Conservation (phyloP, 2,797 vertebrate species). For the Pampus argenteus region DNA sequence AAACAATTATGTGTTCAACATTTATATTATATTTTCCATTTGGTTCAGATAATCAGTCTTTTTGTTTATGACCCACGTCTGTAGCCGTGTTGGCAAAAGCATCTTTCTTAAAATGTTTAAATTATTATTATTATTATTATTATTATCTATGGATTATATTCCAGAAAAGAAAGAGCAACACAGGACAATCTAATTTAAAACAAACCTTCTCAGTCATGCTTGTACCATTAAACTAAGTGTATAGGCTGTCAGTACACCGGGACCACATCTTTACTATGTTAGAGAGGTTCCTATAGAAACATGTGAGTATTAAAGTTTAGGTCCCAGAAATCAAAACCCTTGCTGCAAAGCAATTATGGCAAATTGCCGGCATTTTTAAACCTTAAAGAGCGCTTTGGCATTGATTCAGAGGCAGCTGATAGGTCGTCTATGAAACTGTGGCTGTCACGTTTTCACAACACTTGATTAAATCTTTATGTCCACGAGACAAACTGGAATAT, state of each 20-base stretch:
- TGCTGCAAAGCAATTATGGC: slow-evolving; percentile 59
- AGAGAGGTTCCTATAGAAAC: slow-evolving; percentile 73
- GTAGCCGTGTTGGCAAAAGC: not conserved
- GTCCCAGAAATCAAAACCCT: slow-evolving; percentile 44
- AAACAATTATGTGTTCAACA: not conserved
- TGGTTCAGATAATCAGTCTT: slow-evolving; percentile 26
- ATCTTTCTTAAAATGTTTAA: slow-evolving; percentile 26
- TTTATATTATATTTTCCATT: not conserved
- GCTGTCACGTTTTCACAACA: slow-evolving; percentile 64
- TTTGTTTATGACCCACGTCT: slow-evolving; percentile 9
- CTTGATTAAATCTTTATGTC: slow-evolving; percentile 66
- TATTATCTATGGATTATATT: slow-evolving; percentile 25
- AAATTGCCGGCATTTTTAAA: slow-evolving; percentile 64
- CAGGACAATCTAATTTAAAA: slow-evolving; percentile 47
- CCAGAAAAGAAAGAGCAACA: slow-evolving; percentile 26
- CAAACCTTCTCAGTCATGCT: slow-evolving; percentile 42
- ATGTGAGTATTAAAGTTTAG: slow-evolving; percentile 50
- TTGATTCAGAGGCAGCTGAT: slow-evolving; percentile 51
- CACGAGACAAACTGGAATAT: slow-evolving; percentile 47
- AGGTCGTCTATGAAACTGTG: slow-evolving; percentile 45
- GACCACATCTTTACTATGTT: slow-evolving; percentile 74
- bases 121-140: no score
- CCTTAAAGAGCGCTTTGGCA: slow-evolving; percentile 50
- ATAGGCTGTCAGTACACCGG: slow-evolving; percentile 44
- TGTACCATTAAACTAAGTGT: slow-evolving; percentile 53